phyloP scores from a whole-genome alignment of 2,797 vertebrate genomes.

The Anas georgica region DNA sequence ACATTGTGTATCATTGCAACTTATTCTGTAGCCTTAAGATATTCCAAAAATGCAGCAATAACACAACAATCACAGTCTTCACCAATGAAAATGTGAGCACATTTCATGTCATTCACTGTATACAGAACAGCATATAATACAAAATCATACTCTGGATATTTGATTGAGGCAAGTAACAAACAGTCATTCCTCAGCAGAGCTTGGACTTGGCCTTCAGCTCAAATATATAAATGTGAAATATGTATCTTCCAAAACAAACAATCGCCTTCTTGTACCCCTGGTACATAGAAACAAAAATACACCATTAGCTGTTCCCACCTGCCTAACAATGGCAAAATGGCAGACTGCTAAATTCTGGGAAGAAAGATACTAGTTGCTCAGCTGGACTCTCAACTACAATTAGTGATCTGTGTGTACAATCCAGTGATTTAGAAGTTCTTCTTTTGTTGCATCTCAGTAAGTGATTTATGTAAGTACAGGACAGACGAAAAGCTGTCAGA shows the following conservation, averaged over 20 bases:
- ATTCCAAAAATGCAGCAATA: background rate
- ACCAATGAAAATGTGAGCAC: background rate
- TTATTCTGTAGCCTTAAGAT: background rate
- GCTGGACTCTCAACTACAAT: background rate
- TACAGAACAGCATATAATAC: background rate
- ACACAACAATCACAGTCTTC: background rate
- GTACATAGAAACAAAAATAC: background rate
- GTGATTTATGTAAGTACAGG: no score
- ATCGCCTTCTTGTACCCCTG: background rate
- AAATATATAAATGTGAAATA: background rate
- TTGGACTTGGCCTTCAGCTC: background rate
- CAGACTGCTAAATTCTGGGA: background rate
- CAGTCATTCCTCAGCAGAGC: background rate
- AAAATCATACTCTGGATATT: background rate
- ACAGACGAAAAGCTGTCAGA: no score
- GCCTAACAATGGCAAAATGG: background rate
- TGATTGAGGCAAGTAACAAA: background rate
- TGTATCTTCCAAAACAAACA: background rate
- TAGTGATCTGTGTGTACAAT: no score
- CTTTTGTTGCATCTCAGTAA: no score
- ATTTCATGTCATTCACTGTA: background rate
- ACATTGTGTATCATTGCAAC: background rate
- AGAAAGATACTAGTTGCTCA: background rate
- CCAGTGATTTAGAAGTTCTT: no score
- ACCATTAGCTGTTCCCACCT: background rate